A percentile compares a stretch with the other conserved stretches of the same genome.
phyloP scores from a whole-genome alignment of 2,113 vertebrate genomes.

The Gymnogyps californianus region DNA sequence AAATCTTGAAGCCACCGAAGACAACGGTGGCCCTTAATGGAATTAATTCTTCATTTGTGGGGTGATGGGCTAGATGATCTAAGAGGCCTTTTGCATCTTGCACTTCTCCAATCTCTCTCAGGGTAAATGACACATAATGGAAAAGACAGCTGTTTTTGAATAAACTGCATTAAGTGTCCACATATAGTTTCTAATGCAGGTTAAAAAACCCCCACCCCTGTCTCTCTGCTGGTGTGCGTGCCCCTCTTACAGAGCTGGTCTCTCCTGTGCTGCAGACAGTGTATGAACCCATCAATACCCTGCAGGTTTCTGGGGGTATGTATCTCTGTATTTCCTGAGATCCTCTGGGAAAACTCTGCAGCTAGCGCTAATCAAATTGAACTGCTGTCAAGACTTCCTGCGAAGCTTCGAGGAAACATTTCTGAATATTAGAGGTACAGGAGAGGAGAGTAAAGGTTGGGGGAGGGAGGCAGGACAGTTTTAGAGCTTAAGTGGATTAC shows the following conservation, averaged over 20 bases:
- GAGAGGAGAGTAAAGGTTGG: conserved; percentile 33
- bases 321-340: not conserved
- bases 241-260: not conserved
- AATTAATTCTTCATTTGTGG: conserved; percentile 59
- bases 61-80: conserved; percentile 46
- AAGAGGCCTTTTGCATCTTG: not conserved
- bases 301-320: not conserved
- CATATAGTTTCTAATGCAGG: not conserved
- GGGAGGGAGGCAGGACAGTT: conserved; percentile 55
- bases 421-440: conserved; percentile 37
- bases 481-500: conserved; percentile 71
- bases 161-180: conserved; percentile 33
- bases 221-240: not conserved
- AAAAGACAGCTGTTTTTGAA: conserved; percentile 40
- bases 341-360: conserved; percentile 40
- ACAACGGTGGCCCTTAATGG: conserved; percentile 39
- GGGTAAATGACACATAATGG: not conserved
- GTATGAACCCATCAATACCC: not conserved
- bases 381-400: conserved; percentile 45
- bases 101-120: not conserved
- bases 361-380: conserved; percentile 51
- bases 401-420: conserved; percentile 49
- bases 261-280: not conserved
- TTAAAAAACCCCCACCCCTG: not conserved
- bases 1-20: conserved; percentile 20